phyloP scores from a whole-genome alignment of 2,113 vertebrate species.

The Epinephelus fuscoguttatus region DNA sequence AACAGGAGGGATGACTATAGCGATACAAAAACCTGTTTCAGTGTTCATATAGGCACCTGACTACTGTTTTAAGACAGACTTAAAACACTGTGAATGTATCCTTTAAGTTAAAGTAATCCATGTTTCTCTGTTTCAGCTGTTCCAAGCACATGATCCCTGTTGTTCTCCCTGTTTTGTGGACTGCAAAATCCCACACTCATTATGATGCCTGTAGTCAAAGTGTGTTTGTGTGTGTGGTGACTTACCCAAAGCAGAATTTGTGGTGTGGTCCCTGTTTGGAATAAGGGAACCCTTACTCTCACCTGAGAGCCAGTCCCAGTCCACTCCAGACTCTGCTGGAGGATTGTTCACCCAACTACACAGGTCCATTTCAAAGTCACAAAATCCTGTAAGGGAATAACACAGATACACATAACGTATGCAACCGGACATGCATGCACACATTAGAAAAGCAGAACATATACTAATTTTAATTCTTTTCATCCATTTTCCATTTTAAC shows the following conservation, averaged over 20 bases:
- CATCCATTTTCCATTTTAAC: not conserved
- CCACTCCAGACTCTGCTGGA: constrained; percentile 49
- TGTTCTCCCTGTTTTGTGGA: not conserved
- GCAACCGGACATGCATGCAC: not conserved
- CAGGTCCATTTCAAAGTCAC: constrained; percentile 86
- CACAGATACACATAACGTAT: constrained; percentile 6
- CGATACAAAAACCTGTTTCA: too few species aligned
- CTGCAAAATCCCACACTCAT: not conserved
- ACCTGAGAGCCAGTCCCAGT: constrained; percentile 84
- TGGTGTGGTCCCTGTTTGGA: constrained; percentile 77
- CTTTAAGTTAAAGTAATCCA: not conserved
- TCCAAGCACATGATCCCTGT: not conserved
- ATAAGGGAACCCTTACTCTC: rapidly evolving
- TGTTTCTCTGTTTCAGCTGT: not conserved
- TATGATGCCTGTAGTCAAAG: not conserved
- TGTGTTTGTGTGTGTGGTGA: not conserved
- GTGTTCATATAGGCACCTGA: too few species aligned
- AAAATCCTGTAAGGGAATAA: constrained; percentile 75
- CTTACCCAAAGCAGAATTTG: constrained; percentile 77
- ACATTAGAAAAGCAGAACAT: not conserved
- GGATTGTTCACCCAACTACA: constrained; percentile 83
- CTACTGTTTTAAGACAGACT: not conserved
- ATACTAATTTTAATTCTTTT: not conserved
- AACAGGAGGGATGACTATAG: too few species aligned
- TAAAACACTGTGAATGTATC: not conserved